Percentiles rank a stretch among this genome's conserved stretches.
These are phyloP conservation scores for Scelioninae gen. 1 DNA, from an alignment of 2,888 invertebrate genomes.

Conservation along the genomic window DNA sequence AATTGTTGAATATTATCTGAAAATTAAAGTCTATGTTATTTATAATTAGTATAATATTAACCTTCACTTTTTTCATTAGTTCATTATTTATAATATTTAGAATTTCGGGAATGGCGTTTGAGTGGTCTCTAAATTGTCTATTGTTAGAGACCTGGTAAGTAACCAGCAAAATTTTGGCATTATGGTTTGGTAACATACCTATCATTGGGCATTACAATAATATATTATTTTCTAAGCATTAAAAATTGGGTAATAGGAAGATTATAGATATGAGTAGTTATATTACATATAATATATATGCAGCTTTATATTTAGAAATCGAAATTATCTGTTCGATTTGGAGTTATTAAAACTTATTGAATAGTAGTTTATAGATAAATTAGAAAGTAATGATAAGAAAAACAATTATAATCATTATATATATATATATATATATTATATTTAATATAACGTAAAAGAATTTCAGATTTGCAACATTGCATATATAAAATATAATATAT, in stretches of 20 bases:
- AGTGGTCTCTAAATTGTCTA: constrained; percentile 53
- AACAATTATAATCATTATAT: neutral
- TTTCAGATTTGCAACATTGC: constrained; percentile 3
- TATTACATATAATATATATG: constrained; percentile 8
- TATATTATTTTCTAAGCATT: constrained; percentile 20
- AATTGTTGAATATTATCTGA: too few relatives aligned
- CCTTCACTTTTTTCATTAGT: neutral
- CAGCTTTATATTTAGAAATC: too few relatives aligned
- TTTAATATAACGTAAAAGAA: neutral
- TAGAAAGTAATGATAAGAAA: too few relatives aligned
- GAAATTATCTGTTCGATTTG: too few relatives aligned
- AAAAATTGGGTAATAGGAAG: constrained; percentile 13
- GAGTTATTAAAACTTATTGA: neutral
- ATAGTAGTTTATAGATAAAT: neutral
- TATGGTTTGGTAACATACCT: constrained; percentile 24
- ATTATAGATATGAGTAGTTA: neutral
- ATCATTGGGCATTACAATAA: neutral
- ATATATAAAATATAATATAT: neutral
- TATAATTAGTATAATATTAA: neutral
- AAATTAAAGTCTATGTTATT: neutral
- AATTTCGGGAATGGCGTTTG: neutral
- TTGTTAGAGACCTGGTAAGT: constrained; percentile 58
- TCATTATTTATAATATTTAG: neutral
- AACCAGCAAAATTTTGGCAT: constrained; percentile 62
- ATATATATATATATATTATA: neutral